Conservation (phyloP, 2,888 invertebrate species). For the Nyleta sp. region DNA sequence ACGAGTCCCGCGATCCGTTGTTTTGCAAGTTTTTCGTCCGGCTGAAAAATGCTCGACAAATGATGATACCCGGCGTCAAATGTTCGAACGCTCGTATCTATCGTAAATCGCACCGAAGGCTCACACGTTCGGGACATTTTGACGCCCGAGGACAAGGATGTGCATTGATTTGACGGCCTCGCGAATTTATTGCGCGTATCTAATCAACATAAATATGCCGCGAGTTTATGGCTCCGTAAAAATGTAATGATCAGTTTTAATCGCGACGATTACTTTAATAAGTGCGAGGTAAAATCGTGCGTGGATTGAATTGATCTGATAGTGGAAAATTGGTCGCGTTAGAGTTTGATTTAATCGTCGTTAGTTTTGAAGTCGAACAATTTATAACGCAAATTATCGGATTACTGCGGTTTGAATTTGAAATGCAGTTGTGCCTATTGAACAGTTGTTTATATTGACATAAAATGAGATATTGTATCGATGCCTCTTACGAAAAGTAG, state of each 20-base stretch:
- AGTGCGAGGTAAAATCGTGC: not conserved
- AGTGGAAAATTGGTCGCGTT: no score
- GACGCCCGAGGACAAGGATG: conserved; percentile 11
- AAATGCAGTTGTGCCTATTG: no score
- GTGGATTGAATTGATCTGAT: no score
- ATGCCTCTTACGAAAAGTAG: no score
- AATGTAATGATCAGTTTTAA: not conserved
- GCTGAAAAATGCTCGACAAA: conserved; percentile 42
- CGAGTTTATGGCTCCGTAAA: conserved; percentile 15
- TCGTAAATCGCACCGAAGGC: conserved; percentile 26
- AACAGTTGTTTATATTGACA: no score
- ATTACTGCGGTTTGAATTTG: no score
- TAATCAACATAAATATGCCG: conserved; percentile 14
- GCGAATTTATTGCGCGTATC: conserved; percentile 21
- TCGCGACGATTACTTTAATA: not conserved
- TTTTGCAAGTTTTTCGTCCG: conserved; percentile 31
- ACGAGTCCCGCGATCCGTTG: conserved; percentile 13
- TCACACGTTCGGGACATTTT: conserved; percentile 8
- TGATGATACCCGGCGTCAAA: conserved; percentile 35
- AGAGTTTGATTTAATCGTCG: no score
- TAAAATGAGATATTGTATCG: no score
- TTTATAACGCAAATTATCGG: no score
- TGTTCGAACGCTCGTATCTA: conserved; percentile 19
- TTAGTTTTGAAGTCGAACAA: no score
- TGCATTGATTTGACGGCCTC: conserved; percentile 18